Conservation (phyloP, 2,888 invertebrate genomes). For the Noctua fimbriata region DNA sequence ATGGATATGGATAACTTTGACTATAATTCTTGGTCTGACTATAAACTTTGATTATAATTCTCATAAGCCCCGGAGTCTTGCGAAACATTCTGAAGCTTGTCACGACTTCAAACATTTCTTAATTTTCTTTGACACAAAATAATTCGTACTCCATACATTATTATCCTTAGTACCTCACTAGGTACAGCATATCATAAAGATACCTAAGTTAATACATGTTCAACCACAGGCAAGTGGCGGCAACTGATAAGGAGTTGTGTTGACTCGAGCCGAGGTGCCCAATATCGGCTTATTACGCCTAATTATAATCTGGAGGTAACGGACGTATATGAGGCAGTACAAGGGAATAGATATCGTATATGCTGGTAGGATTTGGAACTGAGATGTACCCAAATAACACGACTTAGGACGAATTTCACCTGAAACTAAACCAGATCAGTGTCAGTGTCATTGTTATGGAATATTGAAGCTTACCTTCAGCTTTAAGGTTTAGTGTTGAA, state of each 20-base stretch:
- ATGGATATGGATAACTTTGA: neutral
- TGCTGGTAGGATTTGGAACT: neutral
- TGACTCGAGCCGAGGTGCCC: conserved; percentile 34
- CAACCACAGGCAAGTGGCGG: conserved; percentile 41
- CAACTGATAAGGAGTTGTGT: conserved; percentile 49
- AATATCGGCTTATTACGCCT: conserved; percentile 36
- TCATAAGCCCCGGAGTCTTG: no score
- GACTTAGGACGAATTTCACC: neutral
- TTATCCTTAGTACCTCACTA: conserved; percentile 6
- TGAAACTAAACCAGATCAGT: neutral
- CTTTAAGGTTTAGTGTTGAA: no score
- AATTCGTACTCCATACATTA: neutral
- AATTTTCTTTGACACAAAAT: neutral
- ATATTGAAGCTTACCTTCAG: no score
- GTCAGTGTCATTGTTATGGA: no score
- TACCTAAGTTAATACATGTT: conserved; percentile 17
- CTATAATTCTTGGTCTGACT: no score
- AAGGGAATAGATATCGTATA: neutral
- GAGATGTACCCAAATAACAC: neutral
- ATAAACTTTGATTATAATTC: no score
- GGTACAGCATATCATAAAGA: conserved; percentile 9
- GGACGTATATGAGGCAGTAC: neutral
- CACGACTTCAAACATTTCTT: neutral
- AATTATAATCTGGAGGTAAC: conserved; percentile 48
- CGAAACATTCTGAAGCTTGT: neutral